phyloP scores from a whole-genome alignment of 2,113 vertebrate species.

The Eurystomus gularis region DNA sequence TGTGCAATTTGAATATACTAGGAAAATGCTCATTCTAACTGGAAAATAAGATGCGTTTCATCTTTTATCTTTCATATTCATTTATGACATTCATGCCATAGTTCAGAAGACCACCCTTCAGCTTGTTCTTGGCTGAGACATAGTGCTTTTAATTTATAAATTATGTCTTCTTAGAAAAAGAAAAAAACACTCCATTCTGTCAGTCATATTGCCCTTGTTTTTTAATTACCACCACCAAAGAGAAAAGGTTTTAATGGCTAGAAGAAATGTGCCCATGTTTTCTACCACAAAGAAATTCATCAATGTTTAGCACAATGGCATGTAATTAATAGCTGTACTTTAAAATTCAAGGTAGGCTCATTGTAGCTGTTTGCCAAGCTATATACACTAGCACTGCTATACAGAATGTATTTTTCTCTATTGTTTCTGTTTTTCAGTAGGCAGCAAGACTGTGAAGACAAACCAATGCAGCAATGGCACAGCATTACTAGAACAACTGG shows the following conservation, averaged over 20 bases:
- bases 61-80: slow-evolving; percentile 29
- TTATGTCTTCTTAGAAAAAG: slow-evolving; percentile 31
- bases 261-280: slow-evolving; percentile 35
- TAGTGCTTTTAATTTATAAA: slow-evolving; percentile 65
- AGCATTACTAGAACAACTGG: not conserved
- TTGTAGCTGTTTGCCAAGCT: slow-evolving; percentile 44
- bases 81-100: slow-evolving; percentile 7
- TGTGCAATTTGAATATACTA: not conserved
- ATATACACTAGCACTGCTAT: not conserved
- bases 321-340: slow-evolving; percentile 64
- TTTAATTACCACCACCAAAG: slow-evolving; percentile 70
- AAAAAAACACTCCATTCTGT: not conserved
- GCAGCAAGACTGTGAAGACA: not conserved
- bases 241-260: slow-evolving; percentile 56
- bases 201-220: slow-evolving; percentile 64
- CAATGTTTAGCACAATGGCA: slow-evolving; percentile 63
- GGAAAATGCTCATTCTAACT: not conserved
- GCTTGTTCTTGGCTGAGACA: slow-evolving; percentile 44
- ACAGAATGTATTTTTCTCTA: not conserved
- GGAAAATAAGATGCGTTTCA: slow-evolving; percentile 3
- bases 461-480: accelerated
- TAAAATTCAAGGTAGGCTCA: slow-evolving; percentile 42
- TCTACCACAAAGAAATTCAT: slow-evolving; percentile 64
- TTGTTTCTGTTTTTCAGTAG: not conserved
- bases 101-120: slow-evolving; percentile 58